Evolutionary conservation across 2,113 vertebrate species (phyloP).

Genomic region (Calonectris borealis): DNA sequence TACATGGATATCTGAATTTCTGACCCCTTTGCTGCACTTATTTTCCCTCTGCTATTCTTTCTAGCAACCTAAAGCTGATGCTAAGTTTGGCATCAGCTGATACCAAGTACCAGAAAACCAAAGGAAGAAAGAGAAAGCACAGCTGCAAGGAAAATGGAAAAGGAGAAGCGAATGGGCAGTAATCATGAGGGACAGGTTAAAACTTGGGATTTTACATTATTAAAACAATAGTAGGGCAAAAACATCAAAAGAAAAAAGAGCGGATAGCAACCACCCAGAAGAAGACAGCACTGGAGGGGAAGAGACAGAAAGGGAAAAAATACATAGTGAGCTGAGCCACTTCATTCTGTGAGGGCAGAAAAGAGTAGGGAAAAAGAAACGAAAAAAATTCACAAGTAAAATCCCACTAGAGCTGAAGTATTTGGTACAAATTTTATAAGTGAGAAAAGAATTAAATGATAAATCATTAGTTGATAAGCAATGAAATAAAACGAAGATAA

Average conservation of each 20-base stretch:
- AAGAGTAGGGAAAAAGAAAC: not conserved
- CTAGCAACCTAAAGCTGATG: not conserved
- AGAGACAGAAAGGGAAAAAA: conserved; percentile 12
- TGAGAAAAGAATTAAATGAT: not conserved
- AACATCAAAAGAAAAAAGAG: conserved; percentile 18
- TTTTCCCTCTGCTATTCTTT: not conserved
- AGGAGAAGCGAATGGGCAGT: not conserved
- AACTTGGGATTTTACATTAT: conserved; percentile 31
- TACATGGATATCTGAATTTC: not conserved
- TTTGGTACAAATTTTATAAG: not conserved
- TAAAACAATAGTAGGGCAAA: conserved; percentile 5
- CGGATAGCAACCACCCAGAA: not conserved
- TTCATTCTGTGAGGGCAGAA: not conserved
- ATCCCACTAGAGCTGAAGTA: not conserved
- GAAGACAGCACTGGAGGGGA: not conserved
- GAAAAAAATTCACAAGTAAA: not conserved
- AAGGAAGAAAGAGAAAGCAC: not conserved
- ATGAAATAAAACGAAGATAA: not conserved
- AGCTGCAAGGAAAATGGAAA: conserved; percentile 9
- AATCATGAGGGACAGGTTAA: not conserved
- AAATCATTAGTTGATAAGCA: not conserved
- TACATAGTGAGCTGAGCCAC: not conserved
- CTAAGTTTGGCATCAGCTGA: not conserved
- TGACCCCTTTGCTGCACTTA: not conserved
- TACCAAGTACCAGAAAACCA: not conserved